Base-by-base conservation (phyloP, 2,797 vertebrate genomes). In the Anas flavirostris region DNA sequence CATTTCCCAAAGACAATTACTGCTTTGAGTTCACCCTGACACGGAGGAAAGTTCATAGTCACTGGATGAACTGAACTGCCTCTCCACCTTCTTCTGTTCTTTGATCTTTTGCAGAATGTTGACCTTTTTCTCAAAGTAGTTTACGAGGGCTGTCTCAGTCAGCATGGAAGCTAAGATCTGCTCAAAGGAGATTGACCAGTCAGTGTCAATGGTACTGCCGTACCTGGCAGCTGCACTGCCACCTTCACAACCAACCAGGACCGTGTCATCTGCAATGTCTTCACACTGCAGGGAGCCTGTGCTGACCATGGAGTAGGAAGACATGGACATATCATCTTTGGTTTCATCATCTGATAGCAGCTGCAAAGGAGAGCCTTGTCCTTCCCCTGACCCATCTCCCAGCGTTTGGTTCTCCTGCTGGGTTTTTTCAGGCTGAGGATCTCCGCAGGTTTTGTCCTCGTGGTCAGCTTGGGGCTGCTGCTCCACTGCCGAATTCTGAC, bases 141-240 rank as follows among this genome's bases (percentile, higher is more conserved):
- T 98, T 29, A 99, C 99, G 26, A 99, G 98, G n/a, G 98, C 98
- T 0, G 98, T 96, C 97, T 99, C 99, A 0, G 99, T 99, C 82
- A 99, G 98, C 97, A 99, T 92, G 4, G 99, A 99, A 7, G 99
- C 99, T 75, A 99, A 97, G 91, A 99, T 99, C 98, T 99, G 99
- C 97, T 99, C 99, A 1, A 99, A 99, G 77, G 98, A 99, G 96
- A 99, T 99, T 7, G 99, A 99, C 99, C 99, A 99, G 96, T 99
- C 99, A 0, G 96, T 97, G 83, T 99, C 99, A 33, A 98, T 97
- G 5, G 97, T 91, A 50, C 98, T 98, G 60, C 98, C 98, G 1
- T 94, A 96, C 62, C 98, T 98, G 80, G 97, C 93, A 11, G 82
- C 68, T 18, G 96, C 96, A 52, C 97, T 93, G 23, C 80, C 63